phyloP scores from a whole-genome alignment of 2,888 invertebrate genomes.

The Hypena proboscidalis region DNA sequence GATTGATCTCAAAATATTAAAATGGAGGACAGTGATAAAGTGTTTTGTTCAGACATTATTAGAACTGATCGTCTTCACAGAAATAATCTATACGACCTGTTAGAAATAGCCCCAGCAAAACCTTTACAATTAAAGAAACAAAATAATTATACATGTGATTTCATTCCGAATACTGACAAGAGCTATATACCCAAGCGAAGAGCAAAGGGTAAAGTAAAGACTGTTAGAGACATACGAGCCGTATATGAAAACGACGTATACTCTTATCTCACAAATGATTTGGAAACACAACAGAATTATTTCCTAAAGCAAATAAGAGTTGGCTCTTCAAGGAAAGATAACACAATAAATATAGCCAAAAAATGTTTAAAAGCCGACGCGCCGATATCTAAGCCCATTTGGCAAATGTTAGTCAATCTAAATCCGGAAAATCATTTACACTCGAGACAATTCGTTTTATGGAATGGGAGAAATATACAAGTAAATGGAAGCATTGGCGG shows the following conservation, averaged over 20 bases:
- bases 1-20: no score
- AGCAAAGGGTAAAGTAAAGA: constrained; percentile 67
- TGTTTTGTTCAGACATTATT: constrained; percentile 65
- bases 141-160: constrained; percentile 50
- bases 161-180: constrained; percentile 63
- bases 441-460: constrained; percentile 66
- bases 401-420: constrained; percentile 77
- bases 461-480: constrained; percentile 66
- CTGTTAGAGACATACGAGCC: constrained; percentile 69
- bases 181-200: constrained; percentile 66
- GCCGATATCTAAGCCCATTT: constrained; percentile 67
- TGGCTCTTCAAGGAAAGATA: constrained; percentile 60
- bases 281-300: constrained; percentile 64
- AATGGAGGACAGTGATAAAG: constrained; percentile 56
- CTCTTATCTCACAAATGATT: constrained; percentile 53
- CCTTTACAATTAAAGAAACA: constrained; percentile 45
- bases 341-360: constrained; percentile 63
- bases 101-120: constrained; percentile 54
- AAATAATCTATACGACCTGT: constrained; percentile 64
- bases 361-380: constrained; percentile 59
- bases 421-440: constrained; percentile 62
- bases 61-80: constrained; percentile 48
- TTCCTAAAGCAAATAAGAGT: constrained; percentile 68
- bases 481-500: constrained; percentile 74
- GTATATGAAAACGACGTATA: constrained; percentile 68